Evolutionary conservation across 1,140 invertebrate genomes (phyloP).

Genomic region (Drosophila mayri): DNA sequence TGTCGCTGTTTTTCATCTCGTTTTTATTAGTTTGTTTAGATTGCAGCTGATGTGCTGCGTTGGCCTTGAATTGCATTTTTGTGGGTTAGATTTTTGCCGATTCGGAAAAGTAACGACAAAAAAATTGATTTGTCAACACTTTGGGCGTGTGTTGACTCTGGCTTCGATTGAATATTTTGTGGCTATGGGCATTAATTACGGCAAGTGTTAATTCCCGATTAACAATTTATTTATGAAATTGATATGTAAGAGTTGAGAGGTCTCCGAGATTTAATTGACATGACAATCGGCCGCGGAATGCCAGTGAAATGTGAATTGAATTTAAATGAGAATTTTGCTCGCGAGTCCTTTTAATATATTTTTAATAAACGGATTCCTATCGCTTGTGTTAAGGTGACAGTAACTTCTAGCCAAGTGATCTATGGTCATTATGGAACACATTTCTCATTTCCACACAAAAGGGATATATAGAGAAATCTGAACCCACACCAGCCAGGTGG

Average conservation of each 20-base stretch:
- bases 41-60: conserved; percentile 31
- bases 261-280: conserved; percentile 53
- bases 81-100: conserved; percentile 53
- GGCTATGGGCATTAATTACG: conserved; percentile 22
- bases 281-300: conserved; percentile 40
- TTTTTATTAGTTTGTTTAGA: conserved; percentile 68
- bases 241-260: conserved; percentile 45
- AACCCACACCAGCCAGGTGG: conserved; percentile 14
- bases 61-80: conserved; percentile 67
- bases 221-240: conserved; percentile 49
- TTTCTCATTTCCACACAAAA: conserved; percentile 15
- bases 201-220: conserved; percentile 48
- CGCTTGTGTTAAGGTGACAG: conserved; percentile 11
- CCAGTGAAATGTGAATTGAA: conserved; percentile 40
- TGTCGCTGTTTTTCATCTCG: conserved; percentile 41
- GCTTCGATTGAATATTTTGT: conserved; percentile 11
- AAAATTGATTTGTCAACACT: conserved; percentile 47
- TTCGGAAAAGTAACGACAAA: conserved; percentile 3
- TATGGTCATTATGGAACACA: conserved; percentile 20
- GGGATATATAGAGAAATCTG: conserved; percentile 4
- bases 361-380: conserved; percentile 13
- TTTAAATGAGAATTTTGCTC: conserved; percentile 34
- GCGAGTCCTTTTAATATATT: conserved; percentile 1
- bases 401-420: conserved; percentile 34
- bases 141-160: conserved; percentile 23